Evolutionary conservation across 2,113 vertebrate species (phyloP).

Genomic region (Himantopus leucocephalus): DNA sequence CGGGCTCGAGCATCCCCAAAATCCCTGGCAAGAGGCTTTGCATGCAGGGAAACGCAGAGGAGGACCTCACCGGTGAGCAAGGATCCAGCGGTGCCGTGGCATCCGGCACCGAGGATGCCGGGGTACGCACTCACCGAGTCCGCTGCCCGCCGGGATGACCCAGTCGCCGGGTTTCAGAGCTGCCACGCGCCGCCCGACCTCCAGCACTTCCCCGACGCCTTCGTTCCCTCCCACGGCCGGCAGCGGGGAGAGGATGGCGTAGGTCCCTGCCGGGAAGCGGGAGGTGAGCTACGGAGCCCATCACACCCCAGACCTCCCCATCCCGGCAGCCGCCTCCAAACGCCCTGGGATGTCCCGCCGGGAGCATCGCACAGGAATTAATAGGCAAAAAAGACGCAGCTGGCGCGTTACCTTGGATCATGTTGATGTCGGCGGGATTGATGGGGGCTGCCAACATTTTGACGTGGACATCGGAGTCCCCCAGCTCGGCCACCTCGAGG

Average conservation of each 20-base stretch:
- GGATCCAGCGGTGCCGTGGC: background rate
- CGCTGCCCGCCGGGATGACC: constrained; percentile 83
- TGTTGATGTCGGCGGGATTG: constrained; percentile 95
- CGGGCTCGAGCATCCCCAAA: background rate
- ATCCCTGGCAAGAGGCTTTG: background rate
- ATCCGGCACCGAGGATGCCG: background rate
- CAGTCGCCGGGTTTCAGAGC: constrained; percentile 83
- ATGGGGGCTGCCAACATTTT: constrained; percentile 92
- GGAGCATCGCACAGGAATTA: background rate
- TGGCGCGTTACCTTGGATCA: constrained; percentile 87
- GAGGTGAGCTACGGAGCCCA: background rate
- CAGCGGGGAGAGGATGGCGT: constrained; percentile 82
- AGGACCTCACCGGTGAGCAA: fast-evolving
- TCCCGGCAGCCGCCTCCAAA: background rate
- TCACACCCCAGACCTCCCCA: background rate
- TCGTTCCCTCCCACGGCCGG: constrained; percentile 93
- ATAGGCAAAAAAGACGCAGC: background rate
- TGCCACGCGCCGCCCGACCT: constrained; percentile 80
- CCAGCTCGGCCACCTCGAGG: constrained; percentile 70
- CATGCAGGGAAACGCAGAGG: background rate
- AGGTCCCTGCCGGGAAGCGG: constrained; percentile 78
- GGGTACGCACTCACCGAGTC: constrained; percentile 78
- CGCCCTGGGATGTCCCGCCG: fast-evolving
- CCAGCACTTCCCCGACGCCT: constrained; percentile 87
- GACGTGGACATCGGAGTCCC: constrained; percentile 77